Percentiles rank a stretch among this genome's conserved stretches.
These are phyloP conservation scores for Ifrita kowaldi DNA, from an alignment of 2,113 vertebrate genomes.

Conservation along the genomic window DNA sequence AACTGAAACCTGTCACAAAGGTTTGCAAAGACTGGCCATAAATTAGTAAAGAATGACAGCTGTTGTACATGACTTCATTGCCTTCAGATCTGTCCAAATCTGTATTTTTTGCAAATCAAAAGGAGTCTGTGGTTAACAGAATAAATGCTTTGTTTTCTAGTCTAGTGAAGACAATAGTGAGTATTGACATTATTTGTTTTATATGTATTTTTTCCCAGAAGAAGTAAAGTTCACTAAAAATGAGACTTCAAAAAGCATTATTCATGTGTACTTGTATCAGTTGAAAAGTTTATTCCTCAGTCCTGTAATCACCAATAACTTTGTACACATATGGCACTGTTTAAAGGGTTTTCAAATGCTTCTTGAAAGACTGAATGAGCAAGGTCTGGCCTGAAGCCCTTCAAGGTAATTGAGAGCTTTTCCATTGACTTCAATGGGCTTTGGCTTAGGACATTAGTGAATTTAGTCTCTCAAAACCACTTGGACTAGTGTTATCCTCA, in stretches of 20 bases:
- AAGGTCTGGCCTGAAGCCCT: slow-evolving; percentile 3
- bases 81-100: background rate
- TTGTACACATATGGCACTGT: background rate
- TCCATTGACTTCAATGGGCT: background rate
- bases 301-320: background rate
- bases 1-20: background rate
- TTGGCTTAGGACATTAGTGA: background rate
- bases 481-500: background rate
- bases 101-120: background rate
- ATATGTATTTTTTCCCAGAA: background rate
- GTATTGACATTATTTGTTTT: background rate
- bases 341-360: background rate
- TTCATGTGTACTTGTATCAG: background rate
- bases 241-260: background rate
- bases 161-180: background rate
- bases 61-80: background rate
- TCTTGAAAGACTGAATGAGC: background rate
- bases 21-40: background rate
- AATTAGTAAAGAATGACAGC: background rate
- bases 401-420: background rate
- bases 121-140: background rate
- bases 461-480: background rate
- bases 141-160: background rate
- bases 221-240: background rate
- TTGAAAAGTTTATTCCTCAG: background rate